A percentile compares a stretch with the other conserved stretches of the same genome.
These are phyloP conservation scores for Sitta carolinensis DNA, from an alignment of 2,797 vertebrate species.

Conservation along the genomic window DNA sequence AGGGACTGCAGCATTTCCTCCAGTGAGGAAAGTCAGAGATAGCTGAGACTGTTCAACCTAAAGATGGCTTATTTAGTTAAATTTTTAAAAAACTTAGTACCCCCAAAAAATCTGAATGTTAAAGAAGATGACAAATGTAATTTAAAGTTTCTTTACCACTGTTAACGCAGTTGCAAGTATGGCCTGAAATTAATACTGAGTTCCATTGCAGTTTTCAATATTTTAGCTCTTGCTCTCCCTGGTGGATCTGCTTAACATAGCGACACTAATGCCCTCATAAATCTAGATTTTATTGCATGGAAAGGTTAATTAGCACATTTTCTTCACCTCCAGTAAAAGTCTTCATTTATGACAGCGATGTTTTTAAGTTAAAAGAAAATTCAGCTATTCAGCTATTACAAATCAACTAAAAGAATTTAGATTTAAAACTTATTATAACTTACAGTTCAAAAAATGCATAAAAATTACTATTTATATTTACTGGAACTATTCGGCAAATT, in stretches of 20 bases:
- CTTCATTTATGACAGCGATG: neutral
- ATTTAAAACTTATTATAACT: neutral
- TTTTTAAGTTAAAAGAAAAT: neutral
- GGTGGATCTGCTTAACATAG: neutral
- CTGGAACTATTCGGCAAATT: neutral
- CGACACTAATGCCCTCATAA: neutral
- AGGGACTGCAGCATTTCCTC: neutral
- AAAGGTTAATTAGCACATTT: conserved; percentile 36
- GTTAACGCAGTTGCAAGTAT: neutral
- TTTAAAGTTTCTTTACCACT: neutral
- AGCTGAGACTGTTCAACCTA: neutral
- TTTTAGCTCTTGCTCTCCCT: conserved; percentile 33
- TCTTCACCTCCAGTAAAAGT: neutral
- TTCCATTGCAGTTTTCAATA: neutral
- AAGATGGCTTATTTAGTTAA: neutral
- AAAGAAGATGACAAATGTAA: neutral
- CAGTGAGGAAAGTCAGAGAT: neutral
- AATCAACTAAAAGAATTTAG: neutral
- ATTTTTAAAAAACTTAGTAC: neutral
- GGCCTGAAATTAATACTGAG: neutral
- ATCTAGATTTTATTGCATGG: conserved; percentile 5
- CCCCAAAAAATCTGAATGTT: neutral
- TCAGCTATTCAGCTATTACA: neutral
- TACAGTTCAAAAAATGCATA: neutral
- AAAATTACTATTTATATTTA: neutral